Evolutionary conservation across 2,888 invertebrate species (phyloP).

Genomic region (Alcis repandata): DNA sequence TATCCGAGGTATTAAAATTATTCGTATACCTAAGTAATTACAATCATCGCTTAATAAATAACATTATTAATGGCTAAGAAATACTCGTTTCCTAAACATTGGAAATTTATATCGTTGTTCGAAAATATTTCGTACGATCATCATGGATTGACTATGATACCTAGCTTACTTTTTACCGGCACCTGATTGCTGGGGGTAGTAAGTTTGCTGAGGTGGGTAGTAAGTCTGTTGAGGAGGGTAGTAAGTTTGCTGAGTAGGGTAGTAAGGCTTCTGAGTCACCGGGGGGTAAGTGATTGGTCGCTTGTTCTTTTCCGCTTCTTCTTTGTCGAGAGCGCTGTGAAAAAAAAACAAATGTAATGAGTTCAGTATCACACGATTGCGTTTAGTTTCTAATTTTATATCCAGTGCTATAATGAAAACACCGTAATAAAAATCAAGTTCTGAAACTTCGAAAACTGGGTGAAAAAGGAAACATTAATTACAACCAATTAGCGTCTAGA

Average conservation of each 20-base stretch:
- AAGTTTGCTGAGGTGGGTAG: slow-evolving; percentile 50
- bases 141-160: slow-evolving; percentile 35
- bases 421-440: not conserved
- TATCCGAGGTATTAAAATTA: slow-evolving; percentile 56
- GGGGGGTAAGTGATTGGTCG: slow-evolving; percentile 38
- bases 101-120: slow-evolving; percentile 39
- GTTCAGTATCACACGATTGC: not conserved
- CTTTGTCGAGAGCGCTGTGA: slow-evolving; percentile 45
- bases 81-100: slow-evolving; percentile 37
- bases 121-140: slow-evolving; percentile 48
- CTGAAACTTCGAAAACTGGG: not conserved
- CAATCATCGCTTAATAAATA: slow-evolving; percentile 35
- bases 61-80: slow-evolving; percentile 42
- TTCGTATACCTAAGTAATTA: slow-evolving; percentile 54
- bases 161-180: slow-evolving; percentile 44
- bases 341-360: slow-evolving; percentile 26
- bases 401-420: not conserved
- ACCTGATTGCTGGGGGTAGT: slow-evolving; percentile 49
- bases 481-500: slow-evolving; percentile 13
- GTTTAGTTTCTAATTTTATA: not conserved
- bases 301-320: slow-evolving; percentile 36
- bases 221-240: slow-evolving; percentile 46
- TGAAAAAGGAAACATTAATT: slow-evolving; percentile 14
- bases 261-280: slow-evolving; percentile 45
- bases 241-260: slow-evolving; percentile 45